Base-by-base conservation (phyloP, 2,797 vertebrate species). In the Kryptolebias ocellatus region DNA sequence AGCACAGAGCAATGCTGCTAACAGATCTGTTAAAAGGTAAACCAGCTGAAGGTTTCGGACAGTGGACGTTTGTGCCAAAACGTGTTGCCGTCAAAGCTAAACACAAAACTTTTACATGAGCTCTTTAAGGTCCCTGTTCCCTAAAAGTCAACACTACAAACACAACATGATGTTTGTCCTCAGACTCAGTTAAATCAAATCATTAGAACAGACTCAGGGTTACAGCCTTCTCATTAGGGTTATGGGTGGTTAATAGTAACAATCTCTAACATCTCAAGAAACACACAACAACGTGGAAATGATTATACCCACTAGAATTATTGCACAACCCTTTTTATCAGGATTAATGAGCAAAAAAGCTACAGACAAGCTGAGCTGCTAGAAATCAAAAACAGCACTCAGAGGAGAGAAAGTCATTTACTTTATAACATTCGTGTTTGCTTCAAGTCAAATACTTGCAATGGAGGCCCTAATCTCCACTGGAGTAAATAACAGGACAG, bases 1-100 rank as follows among this genome's bases (percentile, higher is more conserved):
- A 72, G 57, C 65, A 74, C 51, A 64, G 76, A 75, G 20, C 51
- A 42, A 52, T 58, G 67, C n/a, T 64, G 60, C 44, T 54, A 71
- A 73, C 63, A 64, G 27, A 70, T 50, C 1, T 37, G 71, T 51
- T 66, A 24, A 60, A 79, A 75, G 71, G 29, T 24, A 65, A 72
- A 70, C 65, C 11, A 34, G 28, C 34, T 66, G 51, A n/a, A 62
- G 34, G 14, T 59, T 70, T 75, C 56, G 79, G 55, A 70, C 37
- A 15, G 54, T 18, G 62, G 39, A 62, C 15, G 31, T 56, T 73
- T 61, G 17, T 46, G 55, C 44, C 0, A 3, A 57, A 24, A 31
- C 11, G 14, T 45, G 24, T 50, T 62, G 37, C 58, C 39, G 14
- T 62, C 52, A 72, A 62, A 4, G 39, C 29, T 65, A 16, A 72